These are phyloP conservation scores for Shargacucullia verbasci DNA, from an alignment of 2,888 invertebrate species.

Conservation along the genomic window DNA sequence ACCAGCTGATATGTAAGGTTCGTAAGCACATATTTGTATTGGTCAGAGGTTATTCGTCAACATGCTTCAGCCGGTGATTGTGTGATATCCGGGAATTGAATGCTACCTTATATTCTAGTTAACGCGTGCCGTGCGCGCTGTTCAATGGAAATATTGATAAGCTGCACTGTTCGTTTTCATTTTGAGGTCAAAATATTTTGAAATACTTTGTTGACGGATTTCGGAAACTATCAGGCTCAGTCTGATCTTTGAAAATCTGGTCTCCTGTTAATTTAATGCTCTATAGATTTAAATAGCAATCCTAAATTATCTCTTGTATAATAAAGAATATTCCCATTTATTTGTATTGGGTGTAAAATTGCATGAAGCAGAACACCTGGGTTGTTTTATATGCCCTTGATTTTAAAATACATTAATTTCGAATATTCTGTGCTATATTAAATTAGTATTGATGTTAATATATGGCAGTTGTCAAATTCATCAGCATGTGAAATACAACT, in stretches of 20 bases:
- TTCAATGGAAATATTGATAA: slow-evolving; percentile 15
- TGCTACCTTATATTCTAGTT: slow-evolving; percentile 24
- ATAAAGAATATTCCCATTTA: too few relatives aligned
- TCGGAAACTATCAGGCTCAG: too few relatives aligned
- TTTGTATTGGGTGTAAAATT: too few relatives aligned
- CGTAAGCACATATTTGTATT: not conserved
- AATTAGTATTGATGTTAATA: slow-evolving; percentile 35
- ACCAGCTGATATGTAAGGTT: slow-evolving; percentile 9
- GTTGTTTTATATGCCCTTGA: slow-evolving; percentile 14
- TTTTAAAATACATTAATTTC: slow-evolving; percentile 14
- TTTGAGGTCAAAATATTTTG: slow-evolving; percentile 1
- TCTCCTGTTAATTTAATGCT: too few relatives aligned
- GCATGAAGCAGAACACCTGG: too few relatives aligned
- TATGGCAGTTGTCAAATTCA: slow-evolving; percentile 23
- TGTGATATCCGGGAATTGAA: slow-evolving; percentile 32
- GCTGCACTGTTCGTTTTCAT: not conserved
- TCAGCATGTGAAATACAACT: slow-evolving; percentile 22
- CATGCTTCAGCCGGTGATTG: slow-evolving; percentile 29
- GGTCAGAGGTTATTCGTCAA: slow-evolving; percentile 21
- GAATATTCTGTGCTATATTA: slow-evolving; percentile 11
- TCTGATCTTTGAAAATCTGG: too few relatives aligned
- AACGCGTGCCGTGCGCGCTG: slow-evolving; percentile 14
- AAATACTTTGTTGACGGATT: too few relatives aligned
- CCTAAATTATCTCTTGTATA: not conserved
- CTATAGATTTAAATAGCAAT: too few relatives aligned